Conservation (phyloP, 92 coral and sea anemone genomes). For the Heliopora coerulea region DNA sequence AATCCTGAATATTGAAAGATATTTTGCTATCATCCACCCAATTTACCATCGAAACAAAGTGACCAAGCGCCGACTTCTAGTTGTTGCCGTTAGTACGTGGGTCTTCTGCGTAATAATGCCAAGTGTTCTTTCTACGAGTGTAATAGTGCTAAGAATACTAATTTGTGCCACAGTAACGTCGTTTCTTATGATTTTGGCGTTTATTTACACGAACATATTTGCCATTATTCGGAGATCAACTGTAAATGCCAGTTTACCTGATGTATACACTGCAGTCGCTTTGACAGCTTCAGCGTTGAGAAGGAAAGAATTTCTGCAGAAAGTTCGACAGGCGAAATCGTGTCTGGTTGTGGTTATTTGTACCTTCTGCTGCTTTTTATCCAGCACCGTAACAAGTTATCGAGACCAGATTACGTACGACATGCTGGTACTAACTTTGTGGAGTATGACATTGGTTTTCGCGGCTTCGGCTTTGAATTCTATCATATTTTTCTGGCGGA, state of each 20-base stretch:
- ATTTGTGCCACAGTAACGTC: not conserved
- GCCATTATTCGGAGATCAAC: not conserved
- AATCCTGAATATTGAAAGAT: not conserved
- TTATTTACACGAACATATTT: not conserved
- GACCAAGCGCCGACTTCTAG: not conserved
- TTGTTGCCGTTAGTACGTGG: not conserved
- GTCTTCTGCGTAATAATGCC: too few species aligned
- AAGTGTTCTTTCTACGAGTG: not conserved
- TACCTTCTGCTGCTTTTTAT: not conserved
- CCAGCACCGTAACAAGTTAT: not conserved
- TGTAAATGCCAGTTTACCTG: not conserved
- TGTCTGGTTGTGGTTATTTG: not conserved
- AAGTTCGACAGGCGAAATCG: not conserved
- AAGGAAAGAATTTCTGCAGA: not conserved
- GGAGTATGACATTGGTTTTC: not conserved
- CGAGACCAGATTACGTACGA: not conserved
- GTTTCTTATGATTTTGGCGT: not conserved
- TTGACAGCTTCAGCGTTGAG: not conserved
- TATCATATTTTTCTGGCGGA: constrained; percentile 25
- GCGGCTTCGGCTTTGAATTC: constrained; percentile 14
- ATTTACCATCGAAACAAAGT: not conserved
- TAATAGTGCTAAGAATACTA: not conserved
- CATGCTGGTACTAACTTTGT: not conserved
- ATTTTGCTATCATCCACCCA: constrained; percentile 1
- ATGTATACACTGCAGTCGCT: too few species aligned